Percentiles rank a stretch among this genome's conserved stretches.
phyloP scores from a whole-genome alignment of 2,797 vertebrate species.

The Sorex maritimensis region DNA sequence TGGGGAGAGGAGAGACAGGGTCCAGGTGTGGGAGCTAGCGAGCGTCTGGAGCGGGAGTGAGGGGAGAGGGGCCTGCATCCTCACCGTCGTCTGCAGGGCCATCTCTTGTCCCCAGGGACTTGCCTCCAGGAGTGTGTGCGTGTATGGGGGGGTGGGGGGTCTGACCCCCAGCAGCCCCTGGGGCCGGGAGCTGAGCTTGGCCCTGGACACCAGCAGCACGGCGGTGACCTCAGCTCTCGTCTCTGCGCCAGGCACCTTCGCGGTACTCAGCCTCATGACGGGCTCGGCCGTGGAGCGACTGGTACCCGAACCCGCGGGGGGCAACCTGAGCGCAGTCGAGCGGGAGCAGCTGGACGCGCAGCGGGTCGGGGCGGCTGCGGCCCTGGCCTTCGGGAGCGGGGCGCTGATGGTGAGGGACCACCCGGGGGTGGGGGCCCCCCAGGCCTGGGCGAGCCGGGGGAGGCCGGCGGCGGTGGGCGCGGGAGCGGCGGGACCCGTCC shows the following conservation, averaged over 20 bases:
- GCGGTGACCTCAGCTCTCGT: not conserved
- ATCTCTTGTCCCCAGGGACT: not conserved
- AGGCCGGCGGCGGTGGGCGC: not conserved
- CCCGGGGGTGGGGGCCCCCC: too few species aligned
- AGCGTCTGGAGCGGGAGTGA: not conserved
- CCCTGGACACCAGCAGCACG: too few species aligned
- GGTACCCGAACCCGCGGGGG: slow-evolving; percentile 91
- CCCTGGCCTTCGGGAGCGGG: slow-evolving; percentile 95
- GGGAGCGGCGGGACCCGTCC: not conserved
- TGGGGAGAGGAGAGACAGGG: not conserved
- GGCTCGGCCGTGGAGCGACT: slow-evolving; percentile 95
- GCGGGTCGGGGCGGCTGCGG: slow-evolving; percentile 94
- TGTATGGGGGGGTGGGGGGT: not conserved
- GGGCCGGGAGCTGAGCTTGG: not conserved
- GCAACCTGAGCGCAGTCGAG: slow-evolving; percentile 91
- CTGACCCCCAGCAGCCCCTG: not conserved
- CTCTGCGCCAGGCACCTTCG: slow-evolving; percentile 94
- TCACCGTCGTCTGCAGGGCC: fast-evolving
- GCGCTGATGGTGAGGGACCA: slow-evolving; percentile 93
- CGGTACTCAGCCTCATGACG: slow-evolving; percentile 96
- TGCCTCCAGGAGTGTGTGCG: not conserved
- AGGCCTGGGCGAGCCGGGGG: too few species aligned
- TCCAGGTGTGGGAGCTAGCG: not conserved
- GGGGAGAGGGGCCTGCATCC: not conserved
- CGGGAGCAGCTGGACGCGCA: slow-evolving; percentile 92